Evolutionary conservation across 1,140 invertebrate species (phyloP).

Genomic region (Cataglyphis hispanica): DNA sequence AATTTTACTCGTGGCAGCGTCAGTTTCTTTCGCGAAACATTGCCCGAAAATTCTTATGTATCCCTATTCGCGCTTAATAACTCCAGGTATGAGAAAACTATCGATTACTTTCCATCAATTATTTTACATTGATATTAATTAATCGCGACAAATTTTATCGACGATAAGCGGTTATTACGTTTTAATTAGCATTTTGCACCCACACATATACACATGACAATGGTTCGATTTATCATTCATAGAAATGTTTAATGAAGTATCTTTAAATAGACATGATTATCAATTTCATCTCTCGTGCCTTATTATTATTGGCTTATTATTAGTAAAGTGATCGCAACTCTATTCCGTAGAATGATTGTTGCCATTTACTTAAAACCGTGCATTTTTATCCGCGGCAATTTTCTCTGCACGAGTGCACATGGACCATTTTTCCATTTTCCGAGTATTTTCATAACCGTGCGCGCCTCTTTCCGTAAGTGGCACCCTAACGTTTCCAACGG

Average conservation of each 20-base stretch:
- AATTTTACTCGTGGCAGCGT: conserved; percentile 71
- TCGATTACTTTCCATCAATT: conserved; percentile 27
- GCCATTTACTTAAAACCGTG: conserved; percentile 1
- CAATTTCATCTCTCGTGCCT: background rate
- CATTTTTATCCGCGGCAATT: conserved; percentile 38
- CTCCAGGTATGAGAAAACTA: background rate
- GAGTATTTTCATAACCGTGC: conserved; percentile 71
- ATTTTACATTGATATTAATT: background rate
- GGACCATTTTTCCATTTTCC: conserved; percentile 50
- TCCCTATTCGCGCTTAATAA: background rate
- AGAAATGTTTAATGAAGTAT: background rate
- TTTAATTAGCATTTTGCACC: background rate
- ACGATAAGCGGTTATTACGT: background rate
- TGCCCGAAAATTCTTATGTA: background rate
- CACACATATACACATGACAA: too few relatives aligned
- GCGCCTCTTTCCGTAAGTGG: conserved; percentile 51
- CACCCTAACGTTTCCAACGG: conserved; percentile 14
- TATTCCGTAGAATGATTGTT: background rate
- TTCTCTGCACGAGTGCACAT: conserved; percentile 9
- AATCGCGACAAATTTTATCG: conserved; percentile 20
- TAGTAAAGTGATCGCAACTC: background rate
- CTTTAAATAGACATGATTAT: background rate
- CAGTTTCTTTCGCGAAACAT: conserved; percentile 65
- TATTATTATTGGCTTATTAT: conserved; percentile 31
- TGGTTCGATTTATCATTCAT: conserved; percentile 23